These are phyloP conservation scores for Solen grandis DNA, from an alignment of 1,140 invertebrate genomes.

Conservation along the genomic window DNA sequence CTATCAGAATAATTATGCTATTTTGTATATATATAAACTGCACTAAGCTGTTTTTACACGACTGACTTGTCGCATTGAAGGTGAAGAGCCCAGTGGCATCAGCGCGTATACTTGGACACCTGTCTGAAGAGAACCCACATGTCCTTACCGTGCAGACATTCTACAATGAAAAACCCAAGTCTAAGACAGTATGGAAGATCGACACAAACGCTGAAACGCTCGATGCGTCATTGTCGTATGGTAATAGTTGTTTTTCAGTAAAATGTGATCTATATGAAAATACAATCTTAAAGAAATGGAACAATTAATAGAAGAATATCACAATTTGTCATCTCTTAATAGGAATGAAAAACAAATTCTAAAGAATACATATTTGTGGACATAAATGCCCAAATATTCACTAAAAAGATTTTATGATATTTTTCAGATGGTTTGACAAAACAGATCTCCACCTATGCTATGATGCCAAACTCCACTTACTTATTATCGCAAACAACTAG, in stretches of 20 bases:
- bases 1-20: background rate
- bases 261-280: background rate
- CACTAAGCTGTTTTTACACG: background rate
- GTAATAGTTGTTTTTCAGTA: background rate
- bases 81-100: background rate
- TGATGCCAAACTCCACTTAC: conserved; percentile 15
- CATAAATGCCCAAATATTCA: background rate
- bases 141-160: background rate
- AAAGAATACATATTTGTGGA: background rate
- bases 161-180: conserved; percentile 23
- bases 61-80: background rate
- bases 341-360: background rate
- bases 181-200: conserved; percentile 20
- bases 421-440: conserved; percentile 31
- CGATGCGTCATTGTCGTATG: conserved; percentile 41
- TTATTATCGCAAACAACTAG: conserved; percentile 23
- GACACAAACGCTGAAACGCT: conserved; percentile 25
- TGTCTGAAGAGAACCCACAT: conserved; percentile 35
- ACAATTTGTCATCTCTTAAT: background rate
- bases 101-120: conserved; percentile 4
- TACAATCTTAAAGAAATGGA: background rate
- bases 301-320: background rate
- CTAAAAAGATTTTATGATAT: background rate
- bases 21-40: background rate
- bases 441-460: conserved; percentile 8